A percentile compares a stretch with the other conserved stretches of the same genome.
phyloP scores from a whole-genome alignment of 1,140 invertebrate genomes.

The Chironomus striatipennis region DNA sequence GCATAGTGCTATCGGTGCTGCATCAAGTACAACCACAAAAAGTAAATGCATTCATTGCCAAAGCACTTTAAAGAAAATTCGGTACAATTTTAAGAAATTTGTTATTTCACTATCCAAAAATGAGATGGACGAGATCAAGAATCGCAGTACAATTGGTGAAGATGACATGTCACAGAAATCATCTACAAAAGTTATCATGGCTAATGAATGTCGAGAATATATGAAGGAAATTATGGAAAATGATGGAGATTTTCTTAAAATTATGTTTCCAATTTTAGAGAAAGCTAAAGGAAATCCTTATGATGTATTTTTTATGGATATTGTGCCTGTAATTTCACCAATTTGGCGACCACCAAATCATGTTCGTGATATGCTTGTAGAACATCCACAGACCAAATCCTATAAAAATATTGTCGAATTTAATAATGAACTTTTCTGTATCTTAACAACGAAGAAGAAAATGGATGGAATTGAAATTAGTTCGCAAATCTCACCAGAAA shows the following conservation, averaged over 20 bases:
- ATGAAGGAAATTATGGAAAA: conserved; percentile 67
- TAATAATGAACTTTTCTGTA: conserved; percentile 51
- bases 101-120: conserved; percentile 44
- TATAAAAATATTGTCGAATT: conserved; percentile 60
- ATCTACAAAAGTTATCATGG: conserved; percentile 38
- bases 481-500: conserved; percentile 39
- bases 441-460: conserved; percentile 52
- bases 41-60: conserved; percentile 53
- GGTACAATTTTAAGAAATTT: conserved; percentile 50
- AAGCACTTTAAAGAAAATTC: conserved; percentile 49
- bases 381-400: conserved; percentile 71
- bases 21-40: conserved; percentile 43
- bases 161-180: neutral
- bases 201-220: conserved; percentile 57
- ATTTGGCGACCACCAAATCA: conserved; percentile 72
- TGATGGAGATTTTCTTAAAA: conserved; percentile 60
- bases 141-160: conserved; percentile 25
- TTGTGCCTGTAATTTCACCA: conserved; percentile 77
- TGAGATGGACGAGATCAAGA: conserved; percentile 38
- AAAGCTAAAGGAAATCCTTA: conserved; percentile 38
- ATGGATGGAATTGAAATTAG: conserved; percentile 35
- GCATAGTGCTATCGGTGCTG: conserved; percentile 46
- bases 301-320: conserved; percentile 83
- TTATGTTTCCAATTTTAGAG: conserved; percentile 65
- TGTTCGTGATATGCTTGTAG: conserved; percentile 58